These are phyloP conservation scores for Sycophila texana DNA, from an alignment of 2,888 invertebrate species.

Conservation along the genomic window DNA sequence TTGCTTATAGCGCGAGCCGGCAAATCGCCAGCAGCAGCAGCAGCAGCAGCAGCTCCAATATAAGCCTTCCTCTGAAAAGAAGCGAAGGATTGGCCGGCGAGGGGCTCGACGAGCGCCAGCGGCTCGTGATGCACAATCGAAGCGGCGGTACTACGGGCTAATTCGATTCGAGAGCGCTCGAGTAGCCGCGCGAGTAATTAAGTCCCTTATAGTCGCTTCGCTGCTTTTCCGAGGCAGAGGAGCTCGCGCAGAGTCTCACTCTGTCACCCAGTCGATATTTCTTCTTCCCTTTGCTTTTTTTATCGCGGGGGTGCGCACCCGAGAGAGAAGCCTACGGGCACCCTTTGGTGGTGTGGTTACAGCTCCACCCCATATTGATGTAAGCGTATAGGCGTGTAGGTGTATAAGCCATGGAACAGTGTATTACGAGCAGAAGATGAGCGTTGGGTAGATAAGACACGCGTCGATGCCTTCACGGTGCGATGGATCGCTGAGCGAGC, in stretches of 20 bases:
- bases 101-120: not conserved
- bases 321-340: not conserved
- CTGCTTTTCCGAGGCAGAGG: not conserved
- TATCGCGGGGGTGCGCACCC: not conserved
- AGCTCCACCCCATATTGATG: not conserved
- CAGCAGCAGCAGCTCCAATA: too few relatives aligned
- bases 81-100: not conserved
- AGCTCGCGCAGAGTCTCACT: not conserved
- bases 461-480: too few relatives aligned
- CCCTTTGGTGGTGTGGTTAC: not conserved
- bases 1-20: not conserved
- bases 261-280: not conserved
- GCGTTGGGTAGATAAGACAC: too few relatives aligned
- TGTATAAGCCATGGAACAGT: too few relatives aligned
- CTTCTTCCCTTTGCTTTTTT: slow-evolving; percentile 14
- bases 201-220: slow-evolving; percentile 6
- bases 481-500: too few relatives aligned
- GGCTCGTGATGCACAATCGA: slow-evolving; percentile 25
- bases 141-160: slow-evolving; percentile 25
- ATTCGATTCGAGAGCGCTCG: slow-evolving; percentile 45
- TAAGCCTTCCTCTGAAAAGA: slow-evolving; percentile 4
- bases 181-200: slow-evolving; percentile 42
- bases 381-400: too few relatives aligned
- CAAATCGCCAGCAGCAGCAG: not conserved
- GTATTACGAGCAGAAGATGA: too few relatives aligned